A percentile compares a stretch with the other conserved stretches of the same genome.
Evolutionary conservation across 1,140 invertebrate genomes (phyloP).

Genomic region (Cherax destructor): DNA sequence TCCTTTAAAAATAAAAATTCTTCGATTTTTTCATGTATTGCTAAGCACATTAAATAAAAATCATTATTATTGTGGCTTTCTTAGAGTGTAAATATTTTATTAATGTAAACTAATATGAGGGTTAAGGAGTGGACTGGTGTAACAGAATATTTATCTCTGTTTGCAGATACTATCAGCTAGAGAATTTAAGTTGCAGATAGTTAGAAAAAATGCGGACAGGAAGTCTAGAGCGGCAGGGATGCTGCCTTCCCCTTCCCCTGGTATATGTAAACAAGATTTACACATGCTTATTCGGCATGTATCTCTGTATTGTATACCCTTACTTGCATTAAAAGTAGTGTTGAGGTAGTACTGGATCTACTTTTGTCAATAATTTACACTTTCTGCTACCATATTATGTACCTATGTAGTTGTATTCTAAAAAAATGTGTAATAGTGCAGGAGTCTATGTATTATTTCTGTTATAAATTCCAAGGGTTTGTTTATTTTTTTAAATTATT

Average conservation of each 20-base stretch:
- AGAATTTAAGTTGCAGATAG: conserved; percentile 37
- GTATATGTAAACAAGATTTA: neutral
- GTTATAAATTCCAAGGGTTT: no score
- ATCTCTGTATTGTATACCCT: neutral
- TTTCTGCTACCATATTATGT: no score
- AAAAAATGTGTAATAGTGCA: no score
- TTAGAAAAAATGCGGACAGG: conserved; percentile 11
- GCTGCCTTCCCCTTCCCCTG: neutral
- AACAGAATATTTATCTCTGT: conserved; percentile 18
- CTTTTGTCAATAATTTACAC: no score
- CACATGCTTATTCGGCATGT: no score
- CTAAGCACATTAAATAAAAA: neutral
- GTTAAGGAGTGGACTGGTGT: conserved; percentile 3
- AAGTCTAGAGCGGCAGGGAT: neutral
- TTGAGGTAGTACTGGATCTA: neutral
- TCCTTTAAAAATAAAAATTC: no score
- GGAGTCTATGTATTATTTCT: no score
- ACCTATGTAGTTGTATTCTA: no score
- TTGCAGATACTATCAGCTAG: conserved; percentile 41
- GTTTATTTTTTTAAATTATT: no score
- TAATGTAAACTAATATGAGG: neutral
- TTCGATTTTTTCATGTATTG: neutral
- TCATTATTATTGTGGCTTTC: neutral
- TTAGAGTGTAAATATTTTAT: neutral
- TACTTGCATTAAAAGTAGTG: neutral